These are phyloP conservation scores for Escarpia spicata DNA, from an alignment of 2,888 invertebrate genomes.

Conservation along the genomic window DNA sequence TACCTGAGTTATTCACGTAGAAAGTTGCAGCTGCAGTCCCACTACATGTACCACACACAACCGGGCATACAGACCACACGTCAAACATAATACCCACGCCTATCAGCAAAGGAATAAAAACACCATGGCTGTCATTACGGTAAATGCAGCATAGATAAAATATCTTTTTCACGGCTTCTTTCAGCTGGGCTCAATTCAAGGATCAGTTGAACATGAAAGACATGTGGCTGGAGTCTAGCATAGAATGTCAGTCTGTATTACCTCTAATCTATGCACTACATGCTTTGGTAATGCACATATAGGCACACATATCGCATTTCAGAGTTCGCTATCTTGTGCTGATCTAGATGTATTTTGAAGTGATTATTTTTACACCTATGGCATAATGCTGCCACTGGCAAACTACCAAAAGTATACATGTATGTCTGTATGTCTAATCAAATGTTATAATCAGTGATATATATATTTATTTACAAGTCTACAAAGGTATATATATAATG, in stretches of 20 bases:
- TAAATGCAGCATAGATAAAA: not conserved
- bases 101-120: not conserved
- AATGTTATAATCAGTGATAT: not conserved
- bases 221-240: not conserved
- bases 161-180: not conserved
- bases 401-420: not conserved
- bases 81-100: not conserved
- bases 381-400: not conserved
- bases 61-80: not conserved
- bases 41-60: not conserved
- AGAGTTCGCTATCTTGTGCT: not conserved
- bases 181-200: not conserved
- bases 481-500: not conserved
- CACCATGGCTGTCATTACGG: not conserved
- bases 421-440: not conserved
- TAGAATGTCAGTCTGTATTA: not conserved
- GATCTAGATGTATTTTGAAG: not conserved
- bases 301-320: not conserved
- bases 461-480: not conserved
- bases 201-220: not conserved
- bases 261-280: not conserved
- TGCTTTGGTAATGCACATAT: not conserved
- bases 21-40: too few relatives aligned
- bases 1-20: too few relatives aligned
- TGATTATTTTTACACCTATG: not conserved